Conservation (phyloP, 2,797 vertebrate species). For the Scolopax bukidnonensis region DNA sequence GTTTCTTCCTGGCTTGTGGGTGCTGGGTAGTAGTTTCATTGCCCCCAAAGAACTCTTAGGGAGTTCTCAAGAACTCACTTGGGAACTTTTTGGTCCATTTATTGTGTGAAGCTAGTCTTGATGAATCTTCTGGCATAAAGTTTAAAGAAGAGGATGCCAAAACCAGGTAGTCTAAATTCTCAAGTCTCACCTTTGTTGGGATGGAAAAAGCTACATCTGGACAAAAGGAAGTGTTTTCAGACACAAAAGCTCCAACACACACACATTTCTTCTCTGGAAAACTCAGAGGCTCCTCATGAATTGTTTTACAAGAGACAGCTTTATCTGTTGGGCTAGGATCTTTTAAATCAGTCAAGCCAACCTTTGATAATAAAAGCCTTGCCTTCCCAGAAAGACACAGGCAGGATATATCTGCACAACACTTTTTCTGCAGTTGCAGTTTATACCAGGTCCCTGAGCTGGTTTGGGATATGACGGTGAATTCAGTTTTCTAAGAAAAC, state of each 20-base stretch:
- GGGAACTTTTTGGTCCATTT: neutral
- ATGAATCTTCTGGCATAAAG: neutral
- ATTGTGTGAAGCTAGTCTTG: neutral
- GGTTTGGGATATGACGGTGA: neutral
- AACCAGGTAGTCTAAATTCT: neutral
- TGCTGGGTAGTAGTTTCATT: neutral
- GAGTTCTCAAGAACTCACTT: neutral
- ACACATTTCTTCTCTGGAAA: neutral
- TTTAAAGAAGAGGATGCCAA: neutral
- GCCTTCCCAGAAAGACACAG: neutral
- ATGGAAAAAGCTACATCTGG: neutral
- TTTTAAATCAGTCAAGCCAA: neutral
- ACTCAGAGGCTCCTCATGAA: neutral
- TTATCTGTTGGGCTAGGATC: neutral
- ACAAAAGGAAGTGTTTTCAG: neutral
- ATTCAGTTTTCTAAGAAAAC: neutral
- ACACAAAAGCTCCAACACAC: neutral
- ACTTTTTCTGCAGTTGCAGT: neutral
- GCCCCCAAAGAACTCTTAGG: neutral
- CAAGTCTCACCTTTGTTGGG: neutral
- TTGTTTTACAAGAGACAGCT: neutral
- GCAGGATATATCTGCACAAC: neutral
- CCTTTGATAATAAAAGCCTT: neutral
- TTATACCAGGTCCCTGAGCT: neutral
- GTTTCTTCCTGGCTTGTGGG: neutral